Conservation (phyloP, 2,888 invertebrate species). For the Fragum sueziense region DNA sequence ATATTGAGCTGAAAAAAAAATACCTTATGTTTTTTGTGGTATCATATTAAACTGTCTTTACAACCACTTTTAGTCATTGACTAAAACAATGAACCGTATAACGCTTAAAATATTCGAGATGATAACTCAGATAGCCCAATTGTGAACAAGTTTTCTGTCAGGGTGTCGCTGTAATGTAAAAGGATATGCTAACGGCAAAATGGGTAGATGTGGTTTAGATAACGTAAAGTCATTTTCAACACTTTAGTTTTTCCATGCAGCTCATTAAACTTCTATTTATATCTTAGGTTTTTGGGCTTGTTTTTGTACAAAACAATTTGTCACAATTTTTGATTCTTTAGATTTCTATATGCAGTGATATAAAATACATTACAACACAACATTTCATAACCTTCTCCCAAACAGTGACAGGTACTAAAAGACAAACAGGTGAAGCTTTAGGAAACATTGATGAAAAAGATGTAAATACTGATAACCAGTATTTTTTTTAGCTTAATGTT, state of each 20-base stretch:
- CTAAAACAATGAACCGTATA: constrained; percentile 21
- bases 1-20: neutral
- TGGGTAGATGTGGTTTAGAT: constrained; percentile 17
- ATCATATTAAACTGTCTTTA: constrained; percentile 16
- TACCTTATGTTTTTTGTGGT: neutral
- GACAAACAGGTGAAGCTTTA: no score
- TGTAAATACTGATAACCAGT: no score
- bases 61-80: constrained; percentile 11
- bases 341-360: no score
- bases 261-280: neutral
- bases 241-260: neutral
- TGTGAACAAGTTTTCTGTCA: neutral
- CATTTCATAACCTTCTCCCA: no score
- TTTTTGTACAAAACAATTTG: neutral
- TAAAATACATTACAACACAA: no score
- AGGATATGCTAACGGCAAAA: constrained; percentile 27
- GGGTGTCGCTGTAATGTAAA: constrained; percentile 23
- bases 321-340: neutral
- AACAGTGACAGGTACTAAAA: no score
- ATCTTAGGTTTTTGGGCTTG: neutral
- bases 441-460: no score
- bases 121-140: neutral
- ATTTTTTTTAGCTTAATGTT: no score
- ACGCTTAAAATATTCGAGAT: constrained; percentile 16
- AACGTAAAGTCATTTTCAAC: constrained; percentile 4